Evolutionary conservation across 1,140 invertebrate species (phyloP).

Genomic region (Drosophila mauritiana): DNA sequence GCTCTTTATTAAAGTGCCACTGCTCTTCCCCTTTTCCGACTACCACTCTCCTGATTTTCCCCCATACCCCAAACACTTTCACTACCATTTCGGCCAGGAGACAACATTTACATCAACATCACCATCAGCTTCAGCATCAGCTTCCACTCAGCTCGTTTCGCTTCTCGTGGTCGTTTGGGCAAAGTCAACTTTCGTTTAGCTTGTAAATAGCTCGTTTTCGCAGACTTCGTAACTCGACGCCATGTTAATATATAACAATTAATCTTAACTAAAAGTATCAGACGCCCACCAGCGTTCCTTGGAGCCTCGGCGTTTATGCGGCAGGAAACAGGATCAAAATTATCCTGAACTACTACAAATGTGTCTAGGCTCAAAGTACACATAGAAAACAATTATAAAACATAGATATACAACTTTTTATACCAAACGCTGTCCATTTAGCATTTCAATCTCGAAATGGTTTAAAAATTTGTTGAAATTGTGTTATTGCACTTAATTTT

Average conservation of each 20-base stretch:
- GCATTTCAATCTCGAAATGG: too few species aligned
- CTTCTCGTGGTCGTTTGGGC: slow-evolving; percentile 57
- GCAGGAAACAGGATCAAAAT: not conserved
- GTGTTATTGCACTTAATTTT: too few species aligned
- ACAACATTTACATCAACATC: slow-evolving; percentile 54
- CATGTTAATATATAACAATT: slow-evolving; percentile 84
- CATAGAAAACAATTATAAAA: too few species aligned
- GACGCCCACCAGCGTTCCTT: slow-evolving; percentile 40
- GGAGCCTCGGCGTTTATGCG: slow-evolving; percentile 25
- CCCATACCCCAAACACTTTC: slow-evolving; percentile 33
- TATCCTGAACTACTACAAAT: not conserved
- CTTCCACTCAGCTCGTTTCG: slow-evolving; percentile 34
- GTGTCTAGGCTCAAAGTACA: too few species aligned
- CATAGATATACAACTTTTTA: too few species aligned
- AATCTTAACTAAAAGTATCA: slow-evolving; percentile 82
- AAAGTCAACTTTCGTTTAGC: slow-evolving; percentile 84
- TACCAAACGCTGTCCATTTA: too few species aligned
- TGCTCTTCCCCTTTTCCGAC: not conserved
- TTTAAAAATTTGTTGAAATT: too few species aligned
- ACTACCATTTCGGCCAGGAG: slow-evolving; percentile 28
- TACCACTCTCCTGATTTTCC: not conserved
- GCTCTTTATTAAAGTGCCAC: slow-evolving; percentile 47
- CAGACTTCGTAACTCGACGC: slow-evolving; percentile 82
- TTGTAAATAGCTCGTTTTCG: slow-evolving; percentile 84
- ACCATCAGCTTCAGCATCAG: slow-evolving; percentile 29